phyloP scores from a whole-genome alignment of 2,113 vertebrate species.

The Amphiprion percula region DNA sequence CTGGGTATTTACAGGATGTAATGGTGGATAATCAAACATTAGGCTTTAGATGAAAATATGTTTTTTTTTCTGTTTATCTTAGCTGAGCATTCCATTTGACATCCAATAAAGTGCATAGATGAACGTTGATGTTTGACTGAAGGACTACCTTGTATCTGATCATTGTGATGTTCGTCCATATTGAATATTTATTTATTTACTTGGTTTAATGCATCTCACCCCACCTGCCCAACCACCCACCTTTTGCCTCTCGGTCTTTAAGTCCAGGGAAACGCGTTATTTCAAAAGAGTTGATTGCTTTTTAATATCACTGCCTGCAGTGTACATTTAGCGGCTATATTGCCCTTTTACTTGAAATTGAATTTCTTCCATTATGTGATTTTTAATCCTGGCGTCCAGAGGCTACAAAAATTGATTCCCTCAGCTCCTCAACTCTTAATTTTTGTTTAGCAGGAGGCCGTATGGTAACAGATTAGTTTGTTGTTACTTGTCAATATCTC shows the following conservation, averaged over 20 bases:
- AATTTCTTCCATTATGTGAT: slow-evolving; percentile 83
- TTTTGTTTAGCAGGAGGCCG: slow-evolving; percentile 68
- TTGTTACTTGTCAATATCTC: slow-evolving; percentile 55
- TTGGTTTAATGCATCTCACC: slow-evolving; percentile 1
- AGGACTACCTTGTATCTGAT: not conserved
- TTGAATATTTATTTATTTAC: slow-evolving; percentile 29
- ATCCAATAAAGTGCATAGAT: not conserved
- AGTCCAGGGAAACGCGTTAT: slow-evolving; percentile 66
- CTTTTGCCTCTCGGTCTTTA: slow-evolving; percentile 45
- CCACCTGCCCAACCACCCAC: not conserved
- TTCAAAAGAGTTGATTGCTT: slow-evolving; percentile 81
- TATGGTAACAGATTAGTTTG: slow-evolving; percentile 62
- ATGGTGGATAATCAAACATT: slow-evolving; percentile 20
- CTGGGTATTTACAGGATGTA: slow-evolving; percentile 33
- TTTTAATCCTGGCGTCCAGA: slow-evolving; percentile 78
- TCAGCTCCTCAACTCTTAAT: slow-evolving; percentile 66
- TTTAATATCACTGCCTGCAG: slow-evolving; percentile 82
- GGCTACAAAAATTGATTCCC: slow-evolving; percentile 76
- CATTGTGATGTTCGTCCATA: slow-evolving; percentile 13
- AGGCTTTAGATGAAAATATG: not conserved
- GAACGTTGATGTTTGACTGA: not conserved
- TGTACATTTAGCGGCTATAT: slow-evolving; percentile 76
- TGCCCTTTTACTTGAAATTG: slow-evolving; percentile 84
- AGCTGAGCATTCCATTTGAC: not conserved
- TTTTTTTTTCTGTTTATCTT: not conserved